A percentile compares a stretch with the other conserved stretches of the same genome.
Evolutionary conservation across 2,888 invertebrate genomes (phyloP).

Genomic region (Nycteola revayana): DNA sequence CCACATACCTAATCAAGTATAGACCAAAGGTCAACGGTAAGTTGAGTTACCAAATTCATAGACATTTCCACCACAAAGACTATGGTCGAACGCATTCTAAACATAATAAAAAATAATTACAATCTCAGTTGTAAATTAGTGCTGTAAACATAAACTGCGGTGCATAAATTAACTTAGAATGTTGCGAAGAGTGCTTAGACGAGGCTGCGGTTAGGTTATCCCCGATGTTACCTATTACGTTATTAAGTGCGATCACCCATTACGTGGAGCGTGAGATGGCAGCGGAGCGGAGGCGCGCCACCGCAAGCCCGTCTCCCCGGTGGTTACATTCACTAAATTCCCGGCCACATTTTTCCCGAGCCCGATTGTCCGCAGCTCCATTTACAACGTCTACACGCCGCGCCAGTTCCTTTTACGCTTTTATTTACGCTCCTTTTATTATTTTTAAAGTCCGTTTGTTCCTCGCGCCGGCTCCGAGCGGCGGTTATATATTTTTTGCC

Average conservation of each 20-base stretch:
- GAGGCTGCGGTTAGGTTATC: constrained; percentile 50
- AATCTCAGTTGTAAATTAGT: constrained; percentile 17
- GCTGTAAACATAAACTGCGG: constrained; percentile 27
- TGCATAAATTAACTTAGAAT: constrained; percentile 27
- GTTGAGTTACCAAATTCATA: no score
- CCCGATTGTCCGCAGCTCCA: constrained; percentile 80
- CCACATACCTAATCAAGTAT: no score
- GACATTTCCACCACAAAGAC: no score
- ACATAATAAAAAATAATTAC: no score
- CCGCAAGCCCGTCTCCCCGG: constrained; percentile 62
- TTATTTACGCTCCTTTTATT: constrained; percentile 82
- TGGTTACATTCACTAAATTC: constrained; percentile 78
- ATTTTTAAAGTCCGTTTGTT: constrained; percentile 81
- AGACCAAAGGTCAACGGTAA: no score
- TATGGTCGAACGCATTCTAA: no score
- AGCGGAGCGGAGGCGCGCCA: constrained; percentile 53
- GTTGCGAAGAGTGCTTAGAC: constrained; percentile 31
- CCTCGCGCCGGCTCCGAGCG: constrained; percentile 77
- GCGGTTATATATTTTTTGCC: constrained; percentile 79
- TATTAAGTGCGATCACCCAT: constrained; percentile 68
- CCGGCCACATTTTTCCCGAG: constrained; percentile 74
- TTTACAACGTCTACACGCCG: constrained; percentile 81
- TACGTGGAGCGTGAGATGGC: constrained; percentile 48
- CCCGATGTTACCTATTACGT: constrained; percentile 55
- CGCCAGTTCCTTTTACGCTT: constrained; percentile 81